Evolutionary conservation across 2,888 invertebrate species (phyloP).

Genomic region (Entomobrya multifasciata): DNA sequence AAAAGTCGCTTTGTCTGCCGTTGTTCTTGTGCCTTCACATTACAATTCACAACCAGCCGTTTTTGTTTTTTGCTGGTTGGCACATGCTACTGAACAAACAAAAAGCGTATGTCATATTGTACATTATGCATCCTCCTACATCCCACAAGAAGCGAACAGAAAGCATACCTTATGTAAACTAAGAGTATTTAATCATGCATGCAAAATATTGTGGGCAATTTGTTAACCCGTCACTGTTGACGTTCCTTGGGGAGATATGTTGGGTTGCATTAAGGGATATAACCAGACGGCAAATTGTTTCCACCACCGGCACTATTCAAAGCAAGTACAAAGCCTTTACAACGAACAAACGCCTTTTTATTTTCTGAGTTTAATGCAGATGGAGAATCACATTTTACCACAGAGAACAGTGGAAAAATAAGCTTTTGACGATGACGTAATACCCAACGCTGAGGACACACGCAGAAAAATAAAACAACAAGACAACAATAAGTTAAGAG

Average conservation of each 20-base stretch:
- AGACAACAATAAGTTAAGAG: constrained; percentile 37
- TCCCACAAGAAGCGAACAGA: constrained; percentile 23
- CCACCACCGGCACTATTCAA: constrained; percentile 11
- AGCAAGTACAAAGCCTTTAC: background rate
- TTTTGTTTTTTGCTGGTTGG: background rate
- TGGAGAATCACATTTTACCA: constrained; percentile 7
- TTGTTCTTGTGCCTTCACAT: too few species aligned
- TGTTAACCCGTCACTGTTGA: constrained; percentile 65
- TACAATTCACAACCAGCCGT: too few species aligned
- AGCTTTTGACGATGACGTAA: constrained; percentile 50
- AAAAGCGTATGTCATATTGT: too few species aligned
- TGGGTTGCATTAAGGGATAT: constrained; percentile 29
- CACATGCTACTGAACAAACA: constrained; percentile 23
- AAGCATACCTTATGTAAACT: constrained; percentile 27
- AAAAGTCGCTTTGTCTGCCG: constrained; percentile 5
- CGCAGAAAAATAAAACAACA: constrained; percentile 12
- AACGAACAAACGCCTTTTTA: constrained; percentile 41
- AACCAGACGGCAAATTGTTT: constrained; percentile 50
- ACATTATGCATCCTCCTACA: background rate
- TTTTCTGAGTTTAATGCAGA: constrained; percentile 2
- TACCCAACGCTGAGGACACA: background rate
- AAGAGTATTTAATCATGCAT: constrained; percentile 66
- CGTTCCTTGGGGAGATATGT: constrained; percentile 53
- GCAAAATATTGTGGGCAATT: constrained; percentile 67
- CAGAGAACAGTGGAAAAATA: constrained; percentile 12